Evolutionary conservation across 2,888 invertebrate genomes (phyloP).

Genomic region (Sthenelais limicola): DNA sequence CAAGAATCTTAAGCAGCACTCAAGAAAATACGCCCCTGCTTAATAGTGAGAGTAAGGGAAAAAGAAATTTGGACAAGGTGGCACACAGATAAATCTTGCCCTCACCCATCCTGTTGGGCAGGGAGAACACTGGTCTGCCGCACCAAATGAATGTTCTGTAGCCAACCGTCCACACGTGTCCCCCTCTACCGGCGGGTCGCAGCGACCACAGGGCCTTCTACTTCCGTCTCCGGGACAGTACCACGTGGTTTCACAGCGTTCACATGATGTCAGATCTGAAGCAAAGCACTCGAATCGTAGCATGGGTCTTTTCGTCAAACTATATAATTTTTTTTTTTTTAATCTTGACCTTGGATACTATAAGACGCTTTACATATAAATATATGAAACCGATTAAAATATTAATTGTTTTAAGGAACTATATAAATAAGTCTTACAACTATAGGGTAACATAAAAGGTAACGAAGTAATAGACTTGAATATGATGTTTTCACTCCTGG

Average conservation of each 20-base stretch:
- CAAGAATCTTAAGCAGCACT: too few relatives aligned
- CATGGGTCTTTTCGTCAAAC: too few relatives aligned
- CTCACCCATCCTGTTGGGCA: constrained; percentile 63
- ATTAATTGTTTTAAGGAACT: too few relatives aligned
- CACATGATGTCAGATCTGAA: constrained; percentile 60
- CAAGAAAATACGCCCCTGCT: too few relatives aligned
- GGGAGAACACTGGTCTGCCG: constrained; percentile 54
- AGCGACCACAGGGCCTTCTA: constrained; percentile 58
- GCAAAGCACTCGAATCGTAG: not conserved
- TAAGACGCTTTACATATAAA: too few relatives aligned
- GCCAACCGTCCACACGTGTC: constrained; percentile 57
- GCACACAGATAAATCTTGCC: not conserved
- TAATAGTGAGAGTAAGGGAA: too few relatives aligned
- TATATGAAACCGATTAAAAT: too few relatives aligned
- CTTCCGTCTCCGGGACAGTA: constrained; percentile 62
- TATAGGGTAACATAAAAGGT: too few relatives aligned
- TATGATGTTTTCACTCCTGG: too few relatives aligned
- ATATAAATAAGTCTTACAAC: too few relatives aligned
- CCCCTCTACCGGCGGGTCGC: constrained; percentile 56
- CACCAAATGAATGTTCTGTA: constrained; percentile 62
- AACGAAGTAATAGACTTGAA: too few relatives aligned
- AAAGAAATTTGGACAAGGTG: too few relatives aligned
- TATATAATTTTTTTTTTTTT: not conserved
- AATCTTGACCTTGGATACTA: not conserved
- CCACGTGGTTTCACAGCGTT: constrained; percentile 59